Base-by-base conservation (phyloP, 2,113 vertebrate genomes). In the Aegypius monachus region DNA sequence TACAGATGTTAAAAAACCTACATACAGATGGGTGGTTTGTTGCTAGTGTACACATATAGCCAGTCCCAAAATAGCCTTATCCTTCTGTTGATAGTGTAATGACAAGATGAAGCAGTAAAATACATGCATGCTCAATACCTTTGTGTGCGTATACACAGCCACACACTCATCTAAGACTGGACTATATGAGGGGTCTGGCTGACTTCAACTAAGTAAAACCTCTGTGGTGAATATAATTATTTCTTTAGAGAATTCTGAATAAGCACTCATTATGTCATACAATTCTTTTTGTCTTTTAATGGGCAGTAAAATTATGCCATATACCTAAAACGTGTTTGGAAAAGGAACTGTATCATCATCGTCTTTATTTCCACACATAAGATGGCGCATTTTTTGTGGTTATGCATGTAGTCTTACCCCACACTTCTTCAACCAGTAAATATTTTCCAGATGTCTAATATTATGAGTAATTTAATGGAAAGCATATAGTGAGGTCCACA, bases 401-500 rank as follows among this genome's bases (percentile, higher is more conserved):
- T 86, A 43, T 53, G 16, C 3, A 0, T n/a, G n/a, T 32, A 88
- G 53, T 55, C 45, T 80, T 88, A 83, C 3, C 27, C 53, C 34
- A 62, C 32, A 47, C 7, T 80, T 75, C 58, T 91, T 86, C 79
- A 93, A 86, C 17, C 23, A 81, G 52, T 66, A 86, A 93, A 88
- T 90, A 94, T 59, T 90, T 92, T 90, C 92, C 88, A 92, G 75
- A 93, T 88, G 71, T 50, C 32, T 62, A 66, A 86, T 52, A 53
- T 81, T 55, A 65, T 66, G n/a, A 83, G 32, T 71, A 88, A 89
- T 87, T 88, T 92, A 90, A 72, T 90, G 67, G 48, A 87, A 94
- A 95, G 14, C 26, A 83, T 61, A 67, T n/a, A 71, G 38, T 31
- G 79, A 86, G n/a, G 61, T 74, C 79, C 77, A n/a, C 29, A 20